A percentile compares a stretch with the other conserved stretches of the same genome.
Evolutionary conservation across 64 coral and sea anemone genomes (phyloP).

Genomic region (Trachythela sp.): DNA sequence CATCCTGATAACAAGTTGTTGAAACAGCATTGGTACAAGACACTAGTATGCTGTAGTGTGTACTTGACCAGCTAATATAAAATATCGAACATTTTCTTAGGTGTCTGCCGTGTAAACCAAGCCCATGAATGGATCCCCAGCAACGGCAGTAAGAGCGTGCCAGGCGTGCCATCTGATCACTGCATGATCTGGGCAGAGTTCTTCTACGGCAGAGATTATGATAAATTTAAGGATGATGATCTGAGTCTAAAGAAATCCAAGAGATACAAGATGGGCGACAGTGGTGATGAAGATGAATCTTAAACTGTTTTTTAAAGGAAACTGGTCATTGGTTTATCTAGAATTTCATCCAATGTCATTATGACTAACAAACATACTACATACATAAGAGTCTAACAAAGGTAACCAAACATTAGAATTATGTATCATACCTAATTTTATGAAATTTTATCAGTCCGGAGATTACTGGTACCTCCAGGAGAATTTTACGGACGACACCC

Average conservation of each 20-base stretch:
- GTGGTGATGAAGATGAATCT: background rate
- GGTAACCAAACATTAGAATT: too few relatives aligned
- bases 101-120: background rate
- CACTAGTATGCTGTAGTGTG: too few relatives aligned
- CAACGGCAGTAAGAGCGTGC: background rate
- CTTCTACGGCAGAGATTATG: background rate
- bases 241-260: background rate
- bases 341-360: too few relatives aligned
- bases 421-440: too few relatives aligned
- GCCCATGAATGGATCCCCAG: background rate
- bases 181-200: background rate
- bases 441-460: too few relatives aligned
- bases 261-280: background rate
- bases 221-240: background rate
- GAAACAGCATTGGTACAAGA: too few relatives aligned
- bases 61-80: background rate
- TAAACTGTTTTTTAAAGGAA: background rate
- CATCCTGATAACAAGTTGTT: too few relatives aligned
- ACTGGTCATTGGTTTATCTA: too few relatives aligned
- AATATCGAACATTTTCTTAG: background rate
- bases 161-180: background rate
- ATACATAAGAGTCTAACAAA: too few relatives aligned
- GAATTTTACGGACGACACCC: too few relatives aligned
- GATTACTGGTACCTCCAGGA: too few relatives aligned
- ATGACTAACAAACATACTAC: too few relatives aligned